Conservation (phyloP, 1,140 invertebrate genomes). For the Zaprionus camerounensis region DNA sequence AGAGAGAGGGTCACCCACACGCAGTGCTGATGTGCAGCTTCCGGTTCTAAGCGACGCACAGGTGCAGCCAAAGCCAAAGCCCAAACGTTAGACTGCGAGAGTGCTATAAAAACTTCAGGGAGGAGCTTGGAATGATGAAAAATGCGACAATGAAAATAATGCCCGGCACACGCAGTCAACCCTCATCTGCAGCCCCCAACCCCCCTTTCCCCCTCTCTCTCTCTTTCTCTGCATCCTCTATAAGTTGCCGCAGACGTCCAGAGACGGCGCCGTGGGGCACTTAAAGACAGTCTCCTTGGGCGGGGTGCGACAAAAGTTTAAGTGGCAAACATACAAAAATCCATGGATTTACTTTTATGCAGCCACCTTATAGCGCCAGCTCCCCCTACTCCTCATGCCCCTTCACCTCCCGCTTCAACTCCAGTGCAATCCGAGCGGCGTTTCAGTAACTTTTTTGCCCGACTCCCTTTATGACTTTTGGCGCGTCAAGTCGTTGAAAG, state of each 20-base stretch:
- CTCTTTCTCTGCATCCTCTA: conserved; percentile 13
- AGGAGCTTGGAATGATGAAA: conserved; percentile 75
- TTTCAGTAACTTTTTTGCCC: conserved; percentile 53
- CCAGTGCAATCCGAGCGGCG: conserved; percentile 70
- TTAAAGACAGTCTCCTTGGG: conserved; percentile 57
- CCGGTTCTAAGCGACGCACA: conserved; percentile 75
- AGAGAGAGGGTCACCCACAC: conserved; percentile 55
- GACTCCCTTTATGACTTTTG: conserved; percentile 80
- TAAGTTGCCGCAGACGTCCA: conserved; percentile 45
- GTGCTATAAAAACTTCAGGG: conserved; percentile 71
- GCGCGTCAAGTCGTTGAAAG: conserved; percentile 79
- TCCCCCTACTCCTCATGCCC: not conserved
- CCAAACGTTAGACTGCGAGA: conserved; percentile 24
- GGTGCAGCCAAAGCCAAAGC: conserved; percentile 61
- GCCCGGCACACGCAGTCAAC: conserved; percentile 64
- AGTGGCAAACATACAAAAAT: conserved; percentile 77
- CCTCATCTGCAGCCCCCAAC: not conserved
- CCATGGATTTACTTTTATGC: conserved; percentile 82
- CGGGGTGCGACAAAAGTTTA: conserved; percentile 81
- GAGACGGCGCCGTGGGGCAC: conserved; percentile 52
- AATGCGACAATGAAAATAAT: conserved; percentile 84
- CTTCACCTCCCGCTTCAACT: not conserved
- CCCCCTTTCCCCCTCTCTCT: not conserved
- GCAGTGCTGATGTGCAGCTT: conserved; percentile 71
- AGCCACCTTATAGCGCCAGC: conserved; percentile 26